Percentiles rank a stretch among this genome's conserved stretches.
These are phyloP conservation scores for Hyphantria cunea DNA, from an alignment of 1,140 invertebrate genomes.

Conservation along the genomic window DNA sequence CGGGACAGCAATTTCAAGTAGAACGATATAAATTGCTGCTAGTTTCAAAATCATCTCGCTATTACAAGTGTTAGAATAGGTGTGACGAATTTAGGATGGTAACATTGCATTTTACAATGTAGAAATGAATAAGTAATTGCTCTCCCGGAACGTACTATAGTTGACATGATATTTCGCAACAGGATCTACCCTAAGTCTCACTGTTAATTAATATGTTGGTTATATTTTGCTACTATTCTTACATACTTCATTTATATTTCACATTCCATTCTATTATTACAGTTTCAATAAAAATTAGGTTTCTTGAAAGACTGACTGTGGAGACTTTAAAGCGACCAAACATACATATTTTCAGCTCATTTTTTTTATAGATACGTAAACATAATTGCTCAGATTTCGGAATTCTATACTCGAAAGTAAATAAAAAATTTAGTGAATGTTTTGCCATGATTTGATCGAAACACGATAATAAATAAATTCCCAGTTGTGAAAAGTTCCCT, in stretches of 20 bases:
- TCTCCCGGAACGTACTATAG: slow-evolving; percentile 54
- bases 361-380: slow-evolving; percentile 63
- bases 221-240: slow-evolving; percentile 41
- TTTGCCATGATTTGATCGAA: slow-evolving; percentile 44
- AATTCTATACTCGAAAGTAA: slow-evolving; percentile 42
- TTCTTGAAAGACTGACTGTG: slow-evolving; percentile 72
- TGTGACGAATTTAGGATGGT: slow-evolving; percentile 51
- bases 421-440: slow-evolving; percentile 36
- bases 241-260: slow-evolving; percentile 45
- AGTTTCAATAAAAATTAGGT: slow-evolving; percentile 65
- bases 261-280: slow-evolving; percentile 70
- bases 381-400: slow-evolving; percentile 66
- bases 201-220: slow-evolving; percentile 39
- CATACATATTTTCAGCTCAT: slow-evolving; percentile 53
- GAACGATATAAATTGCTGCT: slow-evolving; percentile 59
- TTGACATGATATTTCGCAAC: slow-evolving; percentile 23
- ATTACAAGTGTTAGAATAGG: slow-evolving; percentile 57
- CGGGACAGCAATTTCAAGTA: slow-evolving; percentile 74
- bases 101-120: slow-evolving; percentile 40
- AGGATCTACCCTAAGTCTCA: slow-evolving; percentile 32
- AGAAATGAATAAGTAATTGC: slow-evolving; percentile 43
- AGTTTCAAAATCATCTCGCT: slow-evolving; percentile 59
- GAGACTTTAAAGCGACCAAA: slow-evolving; percentile 61
- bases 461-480: slow-evolving; percentile 44
- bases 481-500: slow-evolving; percentile 76